Base-by-base conservation (phyloP, 37 sponge, comb jelly and placozoan genomes). In the Dysidea cf. avara region DNA sequence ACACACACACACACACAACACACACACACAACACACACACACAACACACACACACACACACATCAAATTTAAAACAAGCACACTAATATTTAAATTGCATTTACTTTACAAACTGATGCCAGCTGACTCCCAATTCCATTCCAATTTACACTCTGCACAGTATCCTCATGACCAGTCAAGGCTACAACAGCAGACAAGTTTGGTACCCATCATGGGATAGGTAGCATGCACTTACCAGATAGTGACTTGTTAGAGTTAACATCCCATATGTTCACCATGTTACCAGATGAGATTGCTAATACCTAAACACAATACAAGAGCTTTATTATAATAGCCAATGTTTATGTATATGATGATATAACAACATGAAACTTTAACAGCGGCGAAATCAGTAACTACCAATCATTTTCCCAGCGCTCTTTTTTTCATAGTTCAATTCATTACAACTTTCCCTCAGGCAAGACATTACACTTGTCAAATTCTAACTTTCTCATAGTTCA, bases 101-200 rank as follows among this genome's bases (percentile, higher is more conserved):
- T 30, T 51, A 81, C 93, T 81, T 93, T 93, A 62, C 75, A 87
- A 18, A 85, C 61, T 25, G 86, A 66, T 9, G 86, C 85, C 60
- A 93, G 14, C 60, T 74, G 54, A 20, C 48, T 43, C 3, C 93
- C 93, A 71, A 20, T 72, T 21, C 70, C 80, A 30, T 85, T 80
- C 93, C 93, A 93, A n/a, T 75, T 80, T 28, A 93, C 31, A 73
- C 71, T 78, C 68, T 83, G 78, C 5, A 87, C 86, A 17, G 36
- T 22, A 52, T 82, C 76, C 1, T 68, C 75, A 70, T 79, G 81
- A 7, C 75, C 76, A 68, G 43, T 68, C 40, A 83, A 40, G 1
- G 50, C 88, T 92, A 54, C 46, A 78, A 43, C 17, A 31, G 18
- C 26, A 16, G 68, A 50, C 0, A 31, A n/a, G 1, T 32, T 53